A percentile compares a stretch with the other conserved stretches of the same genome.
Evolutionary conservation across 2,888 invertebrate species (phyloP).

Genomic region (Drosophila quasianomalipes): DNA sequence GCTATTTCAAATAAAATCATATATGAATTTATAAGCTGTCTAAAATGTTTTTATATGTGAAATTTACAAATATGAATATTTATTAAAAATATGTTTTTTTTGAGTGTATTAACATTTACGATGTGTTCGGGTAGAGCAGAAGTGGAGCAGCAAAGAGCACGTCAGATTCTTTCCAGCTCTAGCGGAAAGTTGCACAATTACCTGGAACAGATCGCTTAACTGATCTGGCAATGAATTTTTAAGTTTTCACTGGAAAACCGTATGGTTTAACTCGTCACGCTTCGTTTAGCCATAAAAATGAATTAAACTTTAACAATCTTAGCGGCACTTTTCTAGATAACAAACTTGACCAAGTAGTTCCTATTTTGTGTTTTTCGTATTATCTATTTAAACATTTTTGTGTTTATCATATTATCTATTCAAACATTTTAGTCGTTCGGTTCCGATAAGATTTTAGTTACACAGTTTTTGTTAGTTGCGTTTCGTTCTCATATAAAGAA

Average conservation of each 20-base stretch:
- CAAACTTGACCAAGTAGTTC: not conserved
- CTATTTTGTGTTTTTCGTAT: conserved; percentile 7
- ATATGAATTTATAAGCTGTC: too few species aligned
- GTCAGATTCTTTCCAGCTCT: conserved; percentile 32
- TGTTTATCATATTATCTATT: conserved; percentile 25
- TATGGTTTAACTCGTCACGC: conserved; percentile 34
- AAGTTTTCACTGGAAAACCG: conserved; percentile 25
- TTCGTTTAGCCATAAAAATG: conserved; percentile 16
- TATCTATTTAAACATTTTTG: not conserved
- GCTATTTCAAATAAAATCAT: too few species aligned
- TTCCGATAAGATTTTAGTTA: conserved; percentile 24
- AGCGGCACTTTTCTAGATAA: conserved; percentile 1
- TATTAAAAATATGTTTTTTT: not conserved
- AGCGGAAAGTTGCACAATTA: conserved; percentile 38
- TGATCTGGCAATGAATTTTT: conserved; percentile 16
- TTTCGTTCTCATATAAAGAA: conserved; percentile 3
- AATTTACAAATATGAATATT: not conserved
- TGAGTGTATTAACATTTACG: conserved; percentile 39
- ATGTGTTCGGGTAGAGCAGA: conserved; percentile 26
- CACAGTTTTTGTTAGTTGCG: not conserved
- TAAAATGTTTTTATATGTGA: too few species aligned
- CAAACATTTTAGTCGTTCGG: not conserved
- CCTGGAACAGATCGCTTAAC: conserved; percentile 22
- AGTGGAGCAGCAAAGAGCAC: conserved; percentile 44
- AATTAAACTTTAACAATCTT: not conserved